Percentiles rank a stretch among this genome's conserved stretches.
Evolutionary conservation across 2,113 vertebrate species (phyloP).

Genomic region (Trematomus loennbergii): DNA sequence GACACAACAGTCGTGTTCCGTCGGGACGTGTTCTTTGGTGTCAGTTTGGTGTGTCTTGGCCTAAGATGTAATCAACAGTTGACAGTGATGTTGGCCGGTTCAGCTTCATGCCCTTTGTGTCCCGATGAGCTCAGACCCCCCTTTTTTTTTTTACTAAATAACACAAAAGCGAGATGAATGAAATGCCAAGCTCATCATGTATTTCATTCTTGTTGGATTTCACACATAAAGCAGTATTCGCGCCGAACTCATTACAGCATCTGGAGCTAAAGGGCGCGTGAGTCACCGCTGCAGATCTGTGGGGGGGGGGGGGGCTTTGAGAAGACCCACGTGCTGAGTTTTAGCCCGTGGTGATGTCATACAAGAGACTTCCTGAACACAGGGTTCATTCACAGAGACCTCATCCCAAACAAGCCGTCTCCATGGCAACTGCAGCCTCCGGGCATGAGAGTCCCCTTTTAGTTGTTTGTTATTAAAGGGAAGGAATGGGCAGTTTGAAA

Average conservation of each 20-base stretch:
- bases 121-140: conserved; percentile 42
- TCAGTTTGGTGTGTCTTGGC: too few relatives aligned
- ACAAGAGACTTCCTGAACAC: conserved; percentile 82
- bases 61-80: neutral
- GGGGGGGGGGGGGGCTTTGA: conserved; percentile 3
- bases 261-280: conserved; percentile 70
- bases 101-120: neutral
- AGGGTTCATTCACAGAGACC: conserved; percentile 80
- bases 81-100: neutral
- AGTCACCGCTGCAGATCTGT: conserved; percentile 74
- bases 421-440: conserved; percentile 67
- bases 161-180: conserved; percentile 55
- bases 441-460: conserved; percentile 47
- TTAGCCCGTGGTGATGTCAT: conserved; percentile 79
- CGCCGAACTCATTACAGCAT: conserved; percentile 66
- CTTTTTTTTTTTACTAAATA: neutral
- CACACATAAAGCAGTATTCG: conserved; percentile 45
- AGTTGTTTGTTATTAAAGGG: conserved; percentile 64
- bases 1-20: too few relatives aligned
- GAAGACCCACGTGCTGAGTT: conserved; percentile 67
- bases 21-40: too few relatives aligned
- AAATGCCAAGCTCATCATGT: conserved; percentile 68
- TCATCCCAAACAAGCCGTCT: conserved; percentile 75
- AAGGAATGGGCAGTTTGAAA: conserved; percentile 2
- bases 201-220: conserved; percentile 60